Evolutionary conservation across 2,888 invertebrate species (phyloP).

Genomic region (Anorthoa munda): DNA sequence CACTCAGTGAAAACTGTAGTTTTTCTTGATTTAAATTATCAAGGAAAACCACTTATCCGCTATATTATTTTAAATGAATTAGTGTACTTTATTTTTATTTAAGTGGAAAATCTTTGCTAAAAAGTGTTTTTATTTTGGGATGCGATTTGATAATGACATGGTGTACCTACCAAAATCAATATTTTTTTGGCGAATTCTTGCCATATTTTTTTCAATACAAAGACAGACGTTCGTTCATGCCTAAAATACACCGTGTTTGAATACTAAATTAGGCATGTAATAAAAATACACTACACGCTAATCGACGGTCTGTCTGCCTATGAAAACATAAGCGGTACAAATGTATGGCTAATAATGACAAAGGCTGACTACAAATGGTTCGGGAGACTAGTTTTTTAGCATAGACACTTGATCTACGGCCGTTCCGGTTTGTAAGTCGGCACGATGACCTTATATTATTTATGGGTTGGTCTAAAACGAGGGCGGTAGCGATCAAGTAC

Average conservation of each 20-base stretch:
- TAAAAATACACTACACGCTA: background rate
- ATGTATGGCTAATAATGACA: slow-evolving; percentile 71
- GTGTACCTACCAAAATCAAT: no score
- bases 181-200: no score
- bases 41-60: no score
- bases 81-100: background rate
- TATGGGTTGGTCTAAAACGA: slow-evolving; percentile 74
- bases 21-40: no score
- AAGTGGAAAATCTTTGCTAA: background rate
- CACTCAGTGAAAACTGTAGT: no score
- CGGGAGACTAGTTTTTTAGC: slow-evolving; percentile 83
- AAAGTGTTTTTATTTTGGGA: background rate
- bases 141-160: background rate
- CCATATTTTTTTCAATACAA: background rate
- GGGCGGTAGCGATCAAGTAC: slow-evolving; percentile 70
- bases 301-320: background rate
- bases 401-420: slow-evolving; percentile 83
- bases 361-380: slow-evolving; percentile 77
- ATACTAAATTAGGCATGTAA: background rate
- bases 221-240: background rate
- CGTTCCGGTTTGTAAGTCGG: slow-evolving; percentile 90
- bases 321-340: slow-evolving; percentile 35
- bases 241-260: background rate
- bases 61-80: no score
- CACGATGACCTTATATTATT: slow-evolving; percentile 89